Percentiles rank a stretch among this genome's conserved stretches.
Evolutionary conservation across 2,113 vertebrate species (phyloP).

Genomic region (Nothocercus nigrocapillus): DNA sequence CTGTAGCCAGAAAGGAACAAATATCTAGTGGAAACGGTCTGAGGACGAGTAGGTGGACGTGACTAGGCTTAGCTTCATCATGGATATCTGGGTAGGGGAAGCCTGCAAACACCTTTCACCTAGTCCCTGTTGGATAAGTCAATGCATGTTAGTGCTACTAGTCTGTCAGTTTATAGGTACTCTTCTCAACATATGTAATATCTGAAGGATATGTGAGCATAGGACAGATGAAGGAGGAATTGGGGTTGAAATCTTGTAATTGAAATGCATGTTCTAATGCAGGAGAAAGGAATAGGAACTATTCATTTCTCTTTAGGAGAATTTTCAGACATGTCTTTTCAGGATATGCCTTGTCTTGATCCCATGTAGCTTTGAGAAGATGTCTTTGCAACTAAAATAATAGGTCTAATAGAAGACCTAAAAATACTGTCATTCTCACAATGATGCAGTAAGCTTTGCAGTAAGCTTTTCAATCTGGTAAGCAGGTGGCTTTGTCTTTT

Average conservation of each 20-base stretch:
- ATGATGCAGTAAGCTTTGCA: not conserved
- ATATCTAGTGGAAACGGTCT: not conserved
- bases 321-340: not conserved
- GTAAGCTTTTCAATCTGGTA: not conserved
- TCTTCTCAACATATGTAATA: not conserved
- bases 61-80: not conserved
- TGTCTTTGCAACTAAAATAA: not conserved
- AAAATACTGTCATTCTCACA: not conserved
- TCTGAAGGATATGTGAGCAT: not conserved
- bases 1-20: not conserved
- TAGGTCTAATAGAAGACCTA: not conserved
- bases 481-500: not conserved
- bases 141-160: not conserved
- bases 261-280: not conserved
- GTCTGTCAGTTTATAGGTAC: not conserved
- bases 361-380: not conserved
- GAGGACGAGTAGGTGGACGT: not conserved
- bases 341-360: not conserved
- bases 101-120: not conserved
- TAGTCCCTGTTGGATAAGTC: not conserved
- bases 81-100: not conserved
- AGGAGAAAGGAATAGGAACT: not conserved
- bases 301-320: not conserved
- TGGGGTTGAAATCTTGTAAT: not conserved
- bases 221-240: not conserved